Percentiles rank a stretch among this genome's conserved stretches.
phyloP scores from a whole-genome alignment of 2,888 invertebrate genomes.

The Hedya salicella region DNA sequence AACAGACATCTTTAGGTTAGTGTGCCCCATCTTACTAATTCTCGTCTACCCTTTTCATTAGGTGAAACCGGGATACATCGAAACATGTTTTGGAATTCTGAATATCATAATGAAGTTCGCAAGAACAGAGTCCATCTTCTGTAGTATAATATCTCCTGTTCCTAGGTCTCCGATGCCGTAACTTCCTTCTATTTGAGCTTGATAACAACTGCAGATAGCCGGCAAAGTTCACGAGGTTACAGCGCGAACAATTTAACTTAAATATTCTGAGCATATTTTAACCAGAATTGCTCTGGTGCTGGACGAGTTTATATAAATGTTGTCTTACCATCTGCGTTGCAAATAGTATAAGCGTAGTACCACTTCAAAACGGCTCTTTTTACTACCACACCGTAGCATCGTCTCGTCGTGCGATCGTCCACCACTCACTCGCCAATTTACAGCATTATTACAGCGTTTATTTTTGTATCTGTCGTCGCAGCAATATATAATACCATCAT shows the following conservation, averaged over 20 bases:
- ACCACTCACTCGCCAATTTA: too few species aligned
- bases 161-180: conserved; percentile 22
- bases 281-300: conserved; percentile 15
- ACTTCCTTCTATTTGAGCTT: conserved; percentile 28
- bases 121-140: background rate
- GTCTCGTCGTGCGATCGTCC: too few species aligned
- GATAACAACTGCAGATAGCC: conserved; percentile 38
- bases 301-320: background rate
- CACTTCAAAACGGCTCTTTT: too few species aligned
- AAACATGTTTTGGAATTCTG: too few species aligned
- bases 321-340: background rate
- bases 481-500: too few species aligned
- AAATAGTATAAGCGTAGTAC: background rate
- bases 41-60: too few species aligned
- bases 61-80: too few species aligned
- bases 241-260: conserved; percentile 28
- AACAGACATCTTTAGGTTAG: too few species aligned
- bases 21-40: too few species aligned
- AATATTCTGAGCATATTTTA: conserved; percentile 39
- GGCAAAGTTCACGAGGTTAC: conserved; percentile 26
- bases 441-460: too few species aligned
- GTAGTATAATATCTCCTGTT: background rate
- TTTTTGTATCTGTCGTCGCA: too few species aligned
- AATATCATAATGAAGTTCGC: background rate
- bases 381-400: too few species aligned